Evolutionary conservation across 2,888 invertebrate species (phyloP), one percentile per base, ranked within the genome.

Genomic region (Altica lythri): DNA sequence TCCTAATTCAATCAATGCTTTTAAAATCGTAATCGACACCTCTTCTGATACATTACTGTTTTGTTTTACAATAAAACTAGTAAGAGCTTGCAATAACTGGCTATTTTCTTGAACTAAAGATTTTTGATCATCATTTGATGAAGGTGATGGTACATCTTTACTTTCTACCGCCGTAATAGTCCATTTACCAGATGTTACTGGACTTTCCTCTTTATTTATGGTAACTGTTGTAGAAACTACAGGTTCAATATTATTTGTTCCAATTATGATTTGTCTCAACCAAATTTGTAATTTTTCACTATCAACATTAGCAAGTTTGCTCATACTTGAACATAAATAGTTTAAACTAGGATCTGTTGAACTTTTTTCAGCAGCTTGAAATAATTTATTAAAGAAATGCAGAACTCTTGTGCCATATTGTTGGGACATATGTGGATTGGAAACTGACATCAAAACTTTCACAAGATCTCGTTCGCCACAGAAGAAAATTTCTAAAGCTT

Each of bases 401-500:
- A 95, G 80, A 32, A 94, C 87, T 67, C 86, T 81, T 16, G 88
- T 87, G 10, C 88, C 85, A 69, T 90, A 91, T n/a, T 80, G 79
- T 61, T 83, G 81, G 0, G 86, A 83, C 60, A 85, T 83, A 46
- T 86, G 83, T 0, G 88, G 86, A 49, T 86, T 88, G 0, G 92
- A 86, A 2, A 92, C 89, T 0, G 92, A 88, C 44, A 95, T 79
- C 29, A 95, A 77, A 9, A 94, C 82, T 59, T 89, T 88, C 0
- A 90, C 87, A 30, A 95, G 81, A 56, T 86, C 86, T 65, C 84
- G 84, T 17, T 81, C 81, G 0, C 84, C 83, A 1, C 82, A 84
- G 69, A 94, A 94, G 68, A 94, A 92, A 52, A 84, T 82, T 67
- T 92, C 88, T 68, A 94, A 83, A 0, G 95, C 94, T 66, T 86